Evolutionary conservation across 2,888 invertebrate species (phyloP).

Genomic region (Standfussiana lucernea): DNA sequence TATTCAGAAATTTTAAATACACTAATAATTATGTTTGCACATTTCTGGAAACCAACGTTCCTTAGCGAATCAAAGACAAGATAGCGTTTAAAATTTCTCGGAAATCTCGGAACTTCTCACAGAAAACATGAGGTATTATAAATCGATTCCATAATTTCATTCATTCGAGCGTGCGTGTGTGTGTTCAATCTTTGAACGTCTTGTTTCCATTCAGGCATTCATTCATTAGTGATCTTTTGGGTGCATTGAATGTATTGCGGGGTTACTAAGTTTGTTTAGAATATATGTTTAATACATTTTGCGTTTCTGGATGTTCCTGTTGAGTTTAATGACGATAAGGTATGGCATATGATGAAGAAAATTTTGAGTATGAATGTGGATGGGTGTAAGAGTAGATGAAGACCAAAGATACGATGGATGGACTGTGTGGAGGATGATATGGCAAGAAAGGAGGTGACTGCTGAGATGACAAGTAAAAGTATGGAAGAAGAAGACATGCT

Average conservation of each 20-base stretch:
- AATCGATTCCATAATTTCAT: slow-evolving; percentile 1
- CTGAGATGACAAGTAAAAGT: too few species aligned
- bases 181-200: slow-evolving; percentile 26
- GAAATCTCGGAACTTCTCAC: neutral
- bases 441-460: too few species aligned
- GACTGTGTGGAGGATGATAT: too few species aligned
- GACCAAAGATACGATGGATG: too few species aligned
- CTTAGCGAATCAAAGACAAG: neutral
- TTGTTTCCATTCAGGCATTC: slow-evolving; percentile 26
- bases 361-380: too few species aligned
- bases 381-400: too few species aligned
- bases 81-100: neutral
- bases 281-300: neutral
- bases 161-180: neutral
- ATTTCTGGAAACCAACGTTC: slow-evolving; percentile 7
- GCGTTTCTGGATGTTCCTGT: neutral
- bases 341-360: too few species aligned
- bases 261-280: neutral
- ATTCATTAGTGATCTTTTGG: slow-evolving; percentile 17
- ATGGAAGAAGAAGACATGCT: too few species aligned
- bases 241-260: neutral
- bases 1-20: neutral
- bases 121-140: too few species aligned
- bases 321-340: neutral
- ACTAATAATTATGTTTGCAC: neutral